Base-by-base conservation (phyloP, 2,888 invertebrate species). In the Microctonus hyperodae region DNA sequence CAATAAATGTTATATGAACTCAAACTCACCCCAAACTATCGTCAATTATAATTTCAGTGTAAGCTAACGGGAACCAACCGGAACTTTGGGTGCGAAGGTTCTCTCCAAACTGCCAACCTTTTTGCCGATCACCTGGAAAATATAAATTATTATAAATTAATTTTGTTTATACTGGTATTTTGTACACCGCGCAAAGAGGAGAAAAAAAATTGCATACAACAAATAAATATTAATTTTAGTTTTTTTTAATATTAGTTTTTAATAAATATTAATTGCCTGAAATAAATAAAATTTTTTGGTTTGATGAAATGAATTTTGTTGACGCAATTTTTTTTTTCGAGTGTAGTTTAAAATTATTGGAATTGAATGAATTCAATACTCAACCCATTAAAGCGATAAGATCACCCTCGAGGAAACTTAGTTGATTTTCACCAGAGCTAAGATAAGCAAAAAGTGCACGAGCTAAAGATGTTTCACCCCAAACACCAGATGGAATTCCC, bases 71-170 rank as follows among this genome's bases (percentile, higher is more conserved):
- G 85, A 97, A 97, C 97, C 97, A 97, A 35, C 97, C 97, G 72
- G 94, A 92, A 80, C 92, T 91, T 81, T 95, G 94, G n/a, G 94
- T 95, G 65, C 95, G 88, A 74, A 94, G 85, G 85, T 97, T 97
- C 84, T 96, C 96, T n/a, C 97, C 97, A 79, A 96, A 97, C 85
- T 97, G 96, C 97, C 97, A 97, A 25, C 97, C 97, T 83, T 96
- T 96, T 74, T 94, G 95, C 74, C 94, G 89, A 77, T 95, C 95
- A 23, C 96, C 87, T 87, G 74, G 58, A 71, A 23, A 31, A 23
- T 48, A 10, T 16, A 44, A 48, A 60, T 28, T 7, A 20, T n/a
- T 37, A 23, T 40, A n/a, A 33, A 40, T 22, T 16, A 3, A 0
- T 22, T n/a, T 40, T 23, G 22, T 11, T 4, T 16, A 23, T 51